These are phyloP conservation scores for Sandelia bainsii DNA, from an alignment of 2,797 vertebrate genomes.

Conservation along the genomic window DNA sequence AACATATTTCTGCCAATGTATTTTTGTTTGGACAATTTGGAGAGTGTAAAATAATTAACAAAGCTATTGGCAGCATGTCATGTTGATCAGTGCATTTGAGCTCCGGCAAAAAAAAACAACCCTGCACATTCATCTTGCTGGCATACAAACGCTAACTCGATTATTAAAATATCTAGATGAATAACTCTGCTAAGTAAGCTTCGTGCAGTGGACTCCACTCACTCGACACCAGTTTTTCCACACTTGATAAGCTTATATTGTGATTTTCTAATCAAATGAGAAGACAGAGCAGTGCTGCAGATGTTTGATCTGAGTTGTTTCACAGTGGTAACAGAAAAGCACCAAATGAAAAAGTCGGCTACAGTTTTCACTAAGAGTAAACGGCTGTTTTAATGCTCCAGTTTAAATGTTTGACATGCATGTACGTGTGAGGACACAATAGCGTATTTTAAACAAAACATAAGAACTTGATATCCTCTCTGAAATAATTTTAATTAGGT, in stretches of 20 bases:
- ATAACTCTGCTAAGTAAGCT: constrained; percentile 38
- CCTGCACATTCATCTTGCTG: background rate
- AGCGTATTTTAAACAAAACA: too few species aligned
- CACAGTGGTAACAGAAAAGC: background rate
- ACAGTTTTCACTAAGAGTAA: too few species aligned
- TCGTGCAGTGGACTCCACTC: constrained; percentile 28
- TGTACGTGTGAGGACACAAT: too few species aligned
- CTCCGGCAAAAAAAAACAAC: background rate
- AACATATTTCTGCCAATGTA: background rate
- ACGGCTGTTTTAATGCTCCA: too few species aligned
- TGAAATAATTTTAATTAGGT: too few species aligned
- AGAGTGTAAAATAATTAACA: constrained; percentile 8
- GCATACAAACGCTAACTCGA: background rate
- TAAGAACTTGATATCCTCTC: too few species aligned
- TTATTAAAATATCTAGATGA: background rate
- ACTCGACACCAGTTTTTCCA: constrained; percentile 51
- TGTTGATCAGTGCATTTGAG: background rate
- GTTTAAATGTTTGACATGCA: too few species aligned
- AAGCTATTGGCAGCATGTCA: background rate
- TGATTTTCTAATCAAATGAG: constrained; percentile 35
- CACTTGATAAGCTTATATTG: constrained; percentile 35
- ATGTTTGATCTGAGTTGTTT: constrained; percentile 45
- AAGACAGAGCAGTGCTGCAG: constrained; percentile 27
- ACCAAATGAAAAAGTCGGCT: too few species aligned
- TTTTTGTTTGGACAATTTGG: background rate